phyloP scores from a whole-genome alignment of 2,888 invertebrate genomes.

The Meteorus colon region DNA sequence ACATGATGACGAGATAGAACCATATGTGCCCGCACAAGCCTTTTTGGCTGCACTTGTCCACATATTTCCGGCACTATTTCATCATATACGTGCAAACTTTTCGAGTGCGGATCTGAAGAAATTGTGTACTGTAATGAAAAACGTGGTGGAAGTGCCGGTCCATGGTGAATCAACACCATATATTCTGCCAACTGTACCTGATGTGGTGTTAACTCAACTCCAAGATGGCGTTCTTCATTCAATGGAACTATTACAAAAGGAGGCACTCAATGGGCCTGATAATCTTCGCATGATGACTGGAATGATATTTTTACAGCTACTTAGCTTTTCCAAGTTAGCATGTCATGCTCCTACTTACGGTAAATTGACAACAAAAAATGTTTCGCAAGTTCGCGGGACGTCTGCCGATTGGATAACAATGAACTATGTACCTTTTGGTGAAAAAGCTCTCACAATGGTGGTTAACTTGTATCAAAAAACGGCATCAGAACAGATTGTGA shows the following conservation, averaged over 20 bases:
- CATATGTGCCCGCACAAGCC: slow-evolving; percentile 92
- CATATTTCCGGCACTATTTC: slow-evolving; percentile 96
- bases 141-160: slow-evolving; percentile 86
- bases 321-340: slow-evolving; percentile 81
- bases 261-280: slow-evolving; percentile 77
- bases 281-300: slow-evolving; percentile 80
- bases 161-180: slow-evolving; percentile 87
- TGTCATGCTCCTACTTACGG: slow-evolving; percentile 78
- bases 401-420: slow-evolving; percentile 83
- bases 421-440: slow-evolving; percentile 91
- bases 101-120: slow-evolving; percentile 84
- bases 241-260: slow-evolving; percentile 90
- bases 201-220: slow-evolving; percentile 86
- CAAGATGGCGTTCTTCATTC: slow-evolving; percentile 91
- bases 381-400: slow-evolving; percentile 70
- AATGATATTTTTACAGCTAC: slow-evolving; percentile 79
- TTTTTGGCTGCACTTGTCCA: slow-evolving; percentile 96
- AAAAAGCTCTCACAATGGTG: slow-evolving; percentile 83
- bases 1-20: slow-evolving; percentile 75
- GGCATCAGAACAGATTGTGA: slow-evolving; percentile 81
- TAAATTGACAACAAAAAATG: slow-evolving; percentile 73
- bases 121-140: slow-evolving; percentile 84
- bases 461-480: slow-evolving; percentile 85
- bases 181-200: slow-evolving; percentile 85
- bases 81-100: slow-evolving; percentile 86